Percentiles rank a stretch among this genome's conserved stretches.
Conservation (phyloP, 2,888 invertebrate genomes). For the Deilephila porcellus region DNA sequence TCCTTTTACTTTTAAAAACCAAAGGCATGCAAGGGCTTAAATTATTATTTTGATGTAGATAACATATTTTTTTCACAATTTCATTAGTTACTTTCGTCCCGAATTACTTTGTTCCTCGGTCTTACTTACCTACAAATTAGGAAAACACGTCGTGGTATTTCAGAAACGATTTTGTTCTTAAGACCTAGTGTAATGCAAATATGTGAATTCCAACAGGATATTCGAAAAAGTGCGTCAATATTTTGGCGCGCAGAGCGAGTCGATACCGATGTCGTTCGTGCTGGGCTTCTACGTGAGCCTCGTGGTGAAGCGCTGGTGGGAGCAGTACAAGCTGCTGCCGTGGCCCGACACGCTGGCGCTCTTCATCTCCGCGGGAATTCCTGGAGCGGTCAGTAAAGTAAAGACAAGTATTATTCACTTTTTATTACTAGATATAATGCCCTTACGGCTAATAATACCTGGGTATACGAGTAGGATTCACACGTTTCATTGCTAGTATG, state of each 20-base stretch:
- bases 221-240: slow-evolving; percentile 94
- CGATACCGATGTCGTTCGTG: slow-evolving; percentile 97
- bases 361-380: slow-evolving; percentile 95
- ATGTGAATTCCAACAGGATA: slow-evolving; percentile 85
- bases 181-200: too few relatives aligned
- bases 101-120: too few relatives aligned
- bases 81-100: too few relatives aligned
- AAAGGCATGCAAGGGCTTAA: too few relatives aligned
- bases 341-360: slow-evolving; percentile 97
- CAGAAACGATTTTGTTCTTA: too few relatives aligned
- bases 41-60: too few relatives aligned
- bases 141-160: too few relatives aligned
- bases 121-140: too few relatives aligned
- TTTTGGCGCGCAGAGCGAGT: slow-evolving; percentile 94
- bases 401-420: slow-evolving; percentile 52
- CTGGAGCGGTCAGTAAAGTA: slow-evolving; percentile 92
- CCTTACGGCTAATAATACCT: neutral
- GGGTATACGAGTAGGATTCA: neutral
- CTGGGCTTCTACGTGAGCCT: slow-evolving; percentile 97
- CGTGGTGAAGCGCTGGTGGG: slow-evolving; percentile 97
- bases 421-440: slow-evolving; percentile 31
- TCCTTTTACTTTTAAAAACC: too few relatives aligned
- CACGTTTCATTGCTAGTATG: neutral
- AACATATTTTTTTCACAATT: too few relatives aligned
- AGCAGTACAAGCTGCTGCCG: slow-evolving; percentile 95